Conservation (phyloP, 2,797 vertebrate genomes). For the Anas bernieri region DNA sequence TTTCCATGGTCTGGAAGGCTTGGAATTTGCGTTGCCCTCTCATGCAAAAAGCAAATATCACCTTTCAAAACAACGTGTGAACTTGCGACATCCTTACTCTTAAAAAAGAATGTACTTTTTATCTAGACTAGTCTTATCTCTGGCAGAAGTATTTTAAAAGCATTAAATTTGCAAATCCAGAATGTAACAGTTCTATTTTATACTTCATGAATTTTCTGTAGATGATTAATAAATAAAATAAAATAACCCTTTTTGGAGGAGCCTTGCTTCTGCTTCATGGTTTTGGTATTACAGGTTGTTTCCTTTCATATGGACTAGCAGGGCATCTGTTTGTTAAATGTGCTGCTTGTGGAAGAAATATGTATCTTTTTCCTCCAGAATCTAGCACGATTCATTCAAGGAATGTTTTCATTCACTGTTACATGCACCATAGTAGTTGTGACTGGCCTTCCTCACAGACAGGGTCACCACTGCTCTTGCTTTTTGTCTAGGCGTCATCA, state of each 20-base stretch:
- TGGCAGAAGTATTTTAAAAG: background rate
- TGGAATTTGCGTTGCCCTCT: background rate
- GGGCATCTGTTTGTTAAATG: background rate
- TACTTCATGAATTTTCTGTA: background rate
- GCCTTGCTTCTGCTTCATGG: background rate
- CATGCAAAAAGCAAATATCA: background rate
- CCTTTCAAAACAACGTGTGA: background rate
- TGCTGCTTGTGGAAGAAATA: background rate
- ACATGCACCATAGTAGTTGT: background rate
- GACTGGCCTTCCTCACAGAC: background rate
- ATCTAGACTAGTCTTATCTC: background rate
- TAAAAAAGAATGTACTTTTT: background rate
- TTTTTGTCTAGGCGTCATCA: background rate
- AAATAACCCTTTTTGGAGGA: background rate
- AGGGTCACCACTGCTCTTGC: background rate
- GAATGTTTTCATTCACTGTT: rapidly evolving
- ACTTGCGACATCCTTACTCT: background rate
- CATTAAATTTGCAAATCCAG: background rate
- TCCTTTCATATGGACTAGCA: background rate
- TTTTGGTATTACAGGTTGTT: background rate
- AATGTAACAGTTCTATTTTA: background rate
- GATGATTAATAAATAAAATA: background rate
- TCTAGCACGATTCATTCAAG: background rate
- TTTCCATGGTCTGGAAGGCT: background rate
- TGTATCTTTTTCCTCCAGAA: background rate